A percentile compares a stretch with the other conserved stretches of the same genome.
These are phyloP conservation scores for Coleophora deauratella DNA, from an alignment of 2,888 invertebrate genomes.

Conservation along the genomic window DNA sequence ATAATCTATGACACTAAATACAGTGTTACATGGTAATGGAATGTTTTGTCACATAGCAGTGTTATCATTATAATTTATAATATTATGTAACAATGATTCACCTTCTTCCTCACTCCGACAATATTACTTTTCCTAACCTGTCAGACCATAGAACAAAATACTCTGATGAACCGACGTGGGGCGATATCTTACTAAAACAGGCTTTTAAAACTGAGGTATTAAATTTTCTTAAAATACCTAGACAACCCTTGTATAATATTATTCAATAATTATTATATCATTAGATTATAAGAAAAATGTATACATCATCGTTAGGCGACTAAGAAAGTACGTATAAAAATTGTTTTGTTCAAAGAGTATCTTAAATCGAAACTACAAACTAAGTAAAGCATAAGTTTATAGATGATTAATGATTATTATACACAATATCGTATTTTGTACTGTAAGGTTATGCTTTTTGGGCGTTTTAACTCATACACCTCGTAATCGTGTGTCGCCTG, in stretches of 20 bases:
- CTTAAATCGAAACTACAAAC: conserved; percentile 38
- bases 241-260: conserved; percentile 38
- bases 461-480: conserved; percentile 5
- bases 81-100: neutral
- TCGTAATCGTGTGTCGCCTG: too few relatives aligned
- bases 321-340: conserved; percentile 47
- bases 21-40: neutral
- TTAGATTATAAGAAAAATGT: conserved; percentile 27
- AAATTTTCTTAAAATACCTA: conserved; percentile 43
- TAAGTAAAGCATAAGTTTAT: conserved; percentile 58
- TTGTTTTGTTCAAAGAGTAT: conserved; percentile 37
- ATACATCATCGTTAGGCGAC: conserved; percentile 33
- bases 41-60: neutral
- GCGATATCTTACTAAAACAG: conserved; percentile 12
- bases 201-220: too few relatives aligned
- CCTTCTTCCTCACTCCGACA: too few relatives aligned
- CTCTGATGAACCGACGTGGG: conserved; percentile 11
- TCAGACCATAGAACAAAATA: neutral
- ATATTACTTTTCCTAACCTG: too few relatives aligned
- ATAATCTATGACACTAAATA: too few relatives aligned
- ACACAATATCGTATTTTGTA: conserved; percentile 67
- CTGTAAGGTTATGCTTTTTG: conserved; percentile 58
- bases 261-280: too few relatives aligned
- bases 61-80: neutral
- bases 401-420: conserved; percentile 55